Conservation (phyloP, 2,797 vertebrate species). For the Helarctos malayanus region DNA sequence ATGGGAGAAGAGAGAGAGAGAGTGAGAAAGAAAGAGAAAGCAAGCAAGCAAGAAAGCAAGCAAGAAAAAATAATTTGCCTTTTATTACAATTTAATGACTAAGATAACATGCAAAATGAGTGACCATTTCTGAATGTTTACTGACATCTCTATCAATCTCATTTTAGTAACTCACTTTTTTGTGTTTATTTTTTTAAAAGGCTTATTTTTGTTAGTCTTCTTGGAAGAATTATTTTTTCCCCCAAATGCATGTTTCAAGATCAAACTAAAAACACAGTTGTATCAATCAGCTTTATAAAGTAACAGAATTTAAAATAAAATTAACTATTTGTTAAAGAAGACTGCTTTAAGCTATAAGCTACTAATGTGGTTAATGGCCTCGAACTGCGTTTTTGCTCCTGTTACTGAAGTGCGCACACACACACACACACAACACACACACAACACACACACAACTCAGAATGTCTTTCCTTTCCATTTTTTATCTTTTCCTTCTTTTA, state of each 20-base stretch:
- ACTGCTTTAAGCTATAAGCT: neutral
- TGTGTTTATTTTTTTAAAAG: neutral
- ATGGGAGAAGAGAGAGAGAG: no score
- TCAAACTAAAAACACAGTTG: neutral
- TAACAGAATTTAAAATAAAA: neutral
- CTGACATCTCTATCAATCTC: neutral
- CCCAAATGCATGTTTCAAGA: neutral
- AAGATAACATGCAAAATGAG: neutral
- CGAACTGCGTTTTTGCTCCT: neutral
- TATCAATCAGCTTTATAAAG: neutral
- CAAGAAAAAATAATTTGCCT: neutral
- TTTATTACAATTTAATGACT: neutral
- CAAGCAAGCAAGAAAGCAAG: neutral
- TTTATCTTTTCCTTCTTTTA: neutral
- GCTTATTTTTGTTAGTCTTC: neutral
- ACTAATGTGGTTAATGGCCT: neutral
- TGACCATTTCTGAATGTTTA: neutral
- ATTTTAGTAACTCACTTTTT: neutral
- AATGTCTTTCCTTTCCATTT: neutral
- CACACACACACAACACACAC: neutral
- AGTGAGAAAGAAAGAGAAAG: neutral
- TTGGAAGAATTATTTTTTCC: neutral
- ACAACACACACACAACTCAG: neutral
- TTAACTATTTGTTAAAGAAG: neutral
- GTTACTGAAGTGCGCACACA: neutral